Evolutionary conservation across 2,113 vertebrate genomes (phyloP), one percentile per base, ranked within the genome.

Genomic region (Pelecanus crispus): DNA sequence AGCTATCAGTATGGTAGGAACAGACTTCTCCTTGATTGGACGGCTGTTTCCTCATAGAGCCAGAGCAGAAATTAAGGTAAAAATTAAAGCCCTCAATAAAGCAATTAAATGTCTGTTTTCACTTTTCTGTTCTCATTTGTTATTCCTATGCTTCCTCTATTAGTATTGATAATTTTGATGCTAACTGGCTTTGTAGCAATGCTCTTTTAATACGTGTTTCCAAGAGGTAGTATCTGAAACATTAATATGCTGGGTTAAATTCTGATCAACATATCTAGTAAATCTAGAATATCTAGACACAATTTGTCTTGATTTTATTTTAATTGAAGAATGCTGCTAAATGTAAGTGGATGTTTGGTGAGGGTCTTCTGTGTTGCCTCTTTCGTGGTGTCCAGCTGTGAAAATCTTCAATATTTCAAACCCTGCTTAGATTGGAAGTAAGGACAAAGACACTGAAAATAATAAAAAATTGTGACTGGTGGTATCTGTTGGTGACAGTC

Each of bases 1-100:
- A 97, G 99, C 99, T n/a, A 98, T 99, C 90, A 99, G 99, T 96
- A 99, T 99, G 99, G 99, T 99, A 90, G 99, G 99, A 93, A 99
- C 99, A 36, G 99, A 99, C 96, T 99, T 99, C 88, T 99, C 99
- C 68, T 99, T 99, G 98, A 99, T 99, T 72, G 98, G 99, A 66
- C 99, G 99, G 52, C 98, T 99, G 70, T 99, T 99, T 98, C 99
- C 99, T 96, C 99, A 99, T 88, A 98, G 99, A 98, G 98, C 97
- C 94, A 99, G 99, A 75, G 97, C 98, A 80, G 99, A 99, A 97
- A 99, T 99, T 97, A 99, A 99, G 99, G 99, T 99, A 97, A 96
- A 88, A 86, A 44, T 75, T 92, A 79, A 91, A 80, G 3, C 8
- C 62, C 9, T 75, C 45, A 38, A 42, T 56, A 45, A 81, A 78